Percentiles rank a stretch among this genome's conserved stretches.
phyloP scores from a whole-genome alignment of 1,140 invertebrate species.

The Oryctes rhinoceros region DNA sequence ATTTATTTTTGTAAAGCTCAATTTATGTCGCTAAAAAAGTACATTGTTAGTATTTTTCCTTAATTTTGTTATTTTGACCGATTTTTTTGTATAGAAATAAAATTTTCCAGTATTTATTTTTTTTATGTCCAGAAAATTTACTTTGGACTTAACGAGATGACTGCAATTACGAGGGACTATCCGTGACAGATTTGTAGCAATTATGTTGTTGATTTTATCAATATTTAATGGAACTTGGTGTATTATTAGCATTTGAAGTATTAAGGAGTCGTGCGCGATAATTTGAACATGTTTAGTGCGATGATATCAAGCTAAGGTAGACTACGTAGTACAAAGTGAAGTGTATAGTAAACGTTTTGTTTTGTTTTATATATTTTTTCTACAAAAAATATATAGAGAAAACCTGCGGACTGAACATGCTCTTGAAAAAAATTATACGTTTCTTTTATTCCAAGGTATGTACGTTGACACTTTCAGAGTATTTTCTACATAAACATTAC shows the following conservation, averaged over 20 bases:
- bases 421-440: background rate
- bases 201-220: background rate
- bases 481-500: no score
- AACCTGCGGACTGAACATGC: background rate
- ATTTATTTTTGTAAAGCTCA: background rate
- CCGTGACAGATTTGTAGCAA: background rate
- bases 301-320: background rate
- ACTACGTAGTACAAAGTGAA: background rate
- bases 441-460: background rate
- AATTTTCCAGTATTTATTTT: background rate
- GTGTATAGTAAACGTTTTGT: background rate
- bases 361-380: background rate
- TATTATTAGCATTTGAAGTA: background rate
- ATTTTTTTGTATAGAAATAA: background rate
- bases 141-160: background rate
- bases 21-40: background rate
- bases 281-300: background rate
- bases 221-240: background rate
- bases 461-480: background rate
- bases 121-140: background rate
- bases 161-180: background rate
- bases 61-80: background rate
- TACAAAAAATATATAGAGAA: background rate
- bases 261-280: background rate
- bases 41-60: background rate